These are phyloP conservation scores for Rhagophthalmus giganteus DNA, from an alignment of 2,888 invertebrate species.

Conservation along the genomic window DNA sequence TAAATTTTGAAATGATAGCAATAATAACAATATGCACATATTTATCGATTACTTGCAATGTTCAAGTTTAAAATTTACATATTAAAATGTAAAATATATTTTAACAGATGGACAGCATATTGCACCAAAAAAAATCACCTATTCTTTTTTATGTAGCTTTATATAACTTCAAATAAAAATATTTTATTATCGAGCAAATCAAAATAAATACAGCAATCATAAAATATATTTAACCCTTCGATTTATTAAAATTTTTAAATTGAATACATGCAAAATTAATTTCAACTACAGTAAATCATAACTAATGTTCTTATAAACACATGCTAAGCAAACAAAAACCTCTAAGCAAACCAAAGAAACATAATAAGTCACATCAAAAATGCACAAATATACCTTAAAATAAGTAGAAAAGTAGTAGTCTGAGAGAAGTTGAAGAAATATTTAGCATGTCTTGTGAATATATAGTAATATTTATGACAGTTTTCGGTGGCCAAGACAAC, in stretches of 20 bases:
- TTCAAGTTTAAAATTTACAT: no score
- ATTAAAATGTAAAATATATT: no score
- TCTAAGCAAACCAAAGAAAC: constrained; percentile 3
- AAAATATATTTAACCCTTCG: not conserved
- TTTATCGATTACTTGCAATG: no score
- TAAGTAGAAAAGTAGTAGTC: not conserved
- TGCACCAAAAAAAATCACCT: no score
- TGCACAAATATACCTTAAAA: constrained; percentile 4
- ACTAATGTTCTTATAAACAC: not conserved
- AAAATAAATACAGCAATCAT: not conserved
- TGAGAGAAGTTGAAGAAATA: constrained; percentile 10
- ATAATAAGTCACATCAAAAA: constrained; percentile 1
- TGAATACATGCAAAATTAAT: not conserved
- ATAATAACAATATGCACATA: no score
- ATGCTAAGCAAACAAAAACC: constrained; percentile 8
- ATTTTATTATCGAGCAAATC: no score
- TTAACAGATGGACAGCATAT: no score
- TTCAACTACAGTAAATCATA: not conserved
- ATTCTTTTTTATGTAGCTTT: no score
- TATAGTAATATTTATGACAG: constrained; percentile 30
- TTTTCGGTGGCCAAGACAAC: constrained; percentile 53
- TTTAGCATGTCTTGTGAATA: constrained; percentile 20
- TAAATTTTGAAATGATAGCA: no score
- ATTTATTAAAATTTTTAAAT: no score
- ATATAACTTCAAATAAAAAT: no score